These are phyloP conservation scores for Eretmochelys imbricata DNA, from an alignment of 2,113 vertebrate genomes.

Conservation along the genomic window DNA sequence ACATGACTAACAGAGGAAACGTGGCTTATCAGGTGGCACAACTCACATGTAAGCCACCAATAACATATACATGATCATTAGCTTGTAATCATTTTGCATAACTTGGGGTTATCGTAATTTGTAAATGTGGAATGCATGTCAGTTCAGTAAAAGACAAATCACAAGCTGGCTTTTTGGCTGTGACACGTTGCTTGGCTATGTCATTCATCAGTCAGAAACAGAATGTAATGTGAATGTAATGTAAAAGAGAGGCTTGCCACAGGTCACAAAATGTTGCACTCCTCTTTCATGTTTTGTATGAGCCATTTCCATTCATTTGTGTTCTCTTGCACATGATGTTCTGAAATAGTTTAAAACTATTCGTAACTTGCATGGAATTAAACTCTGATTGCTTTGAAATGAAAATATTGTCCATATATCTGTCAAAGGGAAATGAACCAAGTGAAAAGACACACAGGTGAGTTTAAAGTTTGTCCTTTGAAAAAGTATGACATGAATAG, in stretches of 20 bases:
- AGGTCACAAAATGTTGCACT: neutral
- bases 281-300: neutral
- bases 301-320: neutral
- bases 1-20: slow-evolving; percentile 26
- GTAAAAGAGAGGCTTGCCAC: neutral
- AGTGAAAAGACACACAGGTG: slow-evolving; percentile 35
- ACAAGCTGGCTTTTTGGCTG: neutral
- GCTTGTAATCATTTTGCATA: neutral
- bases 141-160: neutral
- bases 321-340: neutral
- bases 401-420: neutral
- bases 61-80: neutral
- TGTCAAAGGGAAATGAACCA: slow-evolving; percentile 28
- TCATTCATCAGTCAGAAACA: neutral
- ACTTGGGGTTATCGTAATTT: neutral
- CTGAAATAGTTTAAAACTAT: neutral
- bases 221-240: neutral
- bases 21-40: neutral
- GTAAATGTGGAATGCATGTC: neutral
- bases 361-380: slow-evolving; percentile 35
- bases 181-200: fast-evolving
- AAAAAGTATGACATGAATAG: slow-evolving; percentile 5
- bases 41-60: neutral
- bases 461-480: slow-evolving; percentile 60
- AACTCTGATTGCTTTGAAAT: slow-evolving; percentile 33